Conservation (phyloP, 2,888 invertebrate species). For the Campoplex capitator region DNA sequence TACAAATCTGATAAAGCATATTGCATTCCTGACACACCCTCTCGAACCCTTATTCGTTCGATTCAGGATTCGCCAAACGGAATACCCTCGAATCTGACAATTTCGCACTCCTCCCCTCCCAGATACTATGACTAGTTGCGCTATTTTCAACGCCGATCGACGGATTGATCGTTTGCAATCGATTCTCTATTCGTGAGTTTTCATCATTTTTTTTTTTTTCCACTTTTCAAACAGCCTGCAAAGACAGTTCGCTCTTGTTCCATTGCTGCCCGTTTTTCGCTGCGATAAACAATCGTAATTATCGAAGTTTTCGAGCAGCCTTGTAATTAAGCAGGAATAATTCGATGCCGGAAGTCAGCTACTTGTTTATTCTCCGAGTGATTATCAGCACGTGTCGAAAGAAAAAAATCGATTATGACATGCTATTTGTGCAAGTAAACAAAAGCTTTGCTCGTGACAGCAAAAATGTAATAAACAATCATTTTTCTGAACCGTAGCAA, state of each 20-base stretch:
- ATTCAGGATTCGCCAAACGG: not conserved
- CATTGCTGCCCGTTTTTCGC: not conserved
- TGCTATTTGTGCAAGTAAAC: not conserved
- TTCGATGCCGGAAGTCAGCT: not conserved
- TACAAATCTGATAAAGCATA: constrained; percentile 16
- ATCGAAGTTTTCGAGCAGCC: not conserved
- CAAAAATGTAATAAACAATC: not conserved
- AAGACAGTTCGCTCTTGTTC: not conserved
- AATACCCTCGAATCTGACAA: not conserved
- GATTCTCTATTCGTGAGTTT: not conserved
- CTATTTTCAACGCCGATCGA: not conserved
- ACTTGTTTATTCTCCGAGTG: not conserved
- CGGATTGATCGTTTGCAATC: not conserved
- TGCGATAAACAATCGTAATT: not conserved
- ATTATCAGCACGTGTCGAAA: not conserved
- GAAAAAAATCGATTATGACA: not conserved
- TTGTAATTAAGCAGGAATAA: not conserved
- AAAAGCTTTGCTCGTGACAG: not conserved
- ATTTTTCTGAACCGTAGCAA: not conserved
- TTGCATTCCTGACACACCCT: not conserved
- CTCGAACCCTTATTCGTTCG: not conserved
- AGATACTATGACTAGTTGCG: not conserved
- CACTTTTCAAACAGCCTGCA: not conserved
- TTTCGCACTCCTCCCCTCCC: not conserved
- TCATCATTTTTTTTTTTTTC: not conserved